Evolutionary conservation across 2,113 vertebrate species (phyloP), one percentile per base, ranked within the genome.

Genomic region (Melozone crissalis): DNA sequence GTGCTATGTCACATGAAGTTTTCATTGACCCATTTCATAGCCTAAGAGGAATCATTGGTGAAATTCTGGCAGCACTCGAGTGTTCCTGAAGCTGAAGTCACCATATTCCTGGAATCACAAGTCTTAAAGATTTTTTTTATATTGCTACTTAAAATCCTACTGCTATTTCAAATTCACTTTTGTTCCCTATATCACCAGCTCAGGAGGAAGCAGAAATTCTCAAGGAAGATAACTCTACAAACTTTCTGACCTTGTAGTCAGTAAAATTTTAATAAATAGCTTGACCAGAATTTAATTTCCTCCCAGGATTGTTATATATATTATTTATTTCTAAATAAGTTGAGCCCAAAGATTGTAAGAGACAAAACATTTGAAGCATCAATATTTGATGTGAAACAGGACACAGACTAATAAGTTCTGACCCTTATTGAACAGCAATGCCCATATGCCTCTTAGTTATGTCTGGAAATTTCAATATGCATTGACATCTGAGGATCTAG

Each of bases 1-100:
- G 23, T 35, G 23, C 35, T 80, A 2, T 35, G 43, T 62, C 15
- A 47, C 1, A 0, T 26, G 15, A 55, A 22, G 19, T 26, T 43
- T 72, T 11, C 26, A 27, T 33, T 51, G 28, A 4, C 15, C 19
- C 4, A 7, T 55, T 85, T 89, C 49, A 12, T 35, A 44, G 14
- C 28, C 22, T 41, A 35, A 51, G 55, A 28, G 33, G 28, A 67
- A 75, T 26, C 0, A 0, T 3, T 77, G 37, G 26, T 75, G 59
- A 87, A 84, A 62, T 63, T 76, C 52, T 28, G n/a, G 27, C 26
- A 68, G 16, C 28, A 28, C 7, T 71, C 2, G 16, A 44, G 5
- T 1, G 1, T n/a, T 71, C 16, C 28, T 68, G 58, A 62, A 66
- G 21, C n/a, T 67, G 31, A 49, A 79, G 24, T 59, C 33, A 65